A percentile compares a stretch with the other conserved stretches of the same genome.
phyloP scores from a whole-genome alignment of 2,797 vertebrate genomes.

The Jordanella pulchra region DNA sequence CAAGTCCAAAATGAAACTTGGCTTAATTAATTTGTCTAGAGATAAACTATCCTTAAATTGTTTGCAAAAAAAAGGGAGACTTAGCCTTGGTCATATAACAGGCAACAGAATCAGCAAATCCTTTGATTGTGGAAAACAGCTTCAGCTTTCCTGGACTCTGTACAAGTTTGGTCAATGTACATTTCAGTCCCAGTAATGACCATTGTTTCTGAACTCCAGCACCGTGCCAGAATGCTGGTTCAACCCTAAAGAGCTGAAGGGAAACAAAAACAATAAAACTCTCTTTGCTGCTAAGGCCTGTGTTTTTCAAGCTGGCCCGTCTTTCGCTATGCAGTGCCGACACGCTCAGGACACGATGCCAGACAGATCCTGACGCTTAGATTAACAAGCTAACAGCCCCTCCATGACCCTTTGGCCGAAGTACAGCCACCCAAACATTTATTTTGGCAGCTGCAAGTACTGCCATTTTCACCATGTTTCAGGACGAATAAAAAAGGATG shows the following conservation, averaged over 20 bases:
- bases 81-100: slow-evolving; percentile 18
- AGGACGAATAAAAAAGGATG: slow-evolving; percentile 46
- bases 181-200: slow-evolving; percentile 29
- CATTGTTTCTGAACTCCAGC: slow-evolving; percentile 36
- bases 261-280: slow-evolving; percentile 48
- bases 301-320: slow-evolving; percentile 40
- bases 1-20: slow-evolving; percentile 19
- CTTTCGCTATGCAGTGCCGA: slow-evolving; percentile 45
- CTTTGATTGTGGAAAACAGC: slow-evolving; percentile 15
- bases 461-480: slow-evolving; percentile 56
- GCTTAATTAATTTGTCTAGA: slow-evolving; percentile 12
- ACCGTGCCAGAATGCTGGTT: slow-evolving; percentile 25
- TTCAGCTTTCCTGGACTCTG: slow-evolving; percentile 2
- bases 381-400: slow-evolving; percentile 70
- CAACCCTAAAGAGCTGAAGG: slow-evolving; percentile 24
- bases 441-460: slow-evolving; percentile 59
- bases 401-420: slow-evolving; percentile 42
- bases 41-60: slow-evolving; percentile 37
- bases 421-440: slow-evolving; percentile 59
- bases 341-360: slow-evolving; percentile 48
- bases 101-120: slow-evolving; percentile 14
- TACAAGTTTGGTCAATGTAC: slow-evolving; percentile 14
- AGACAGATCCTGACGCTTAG: slow-evolving; percentile 67
- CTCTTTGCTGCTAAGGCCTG: slow-evolving; percentile 41
- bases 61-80: slow-evolving; percentile 16